Base-by-base conservation (phyloP, 1,140 invertebrate genomes). In the Bombus soroeensis region DNA sequence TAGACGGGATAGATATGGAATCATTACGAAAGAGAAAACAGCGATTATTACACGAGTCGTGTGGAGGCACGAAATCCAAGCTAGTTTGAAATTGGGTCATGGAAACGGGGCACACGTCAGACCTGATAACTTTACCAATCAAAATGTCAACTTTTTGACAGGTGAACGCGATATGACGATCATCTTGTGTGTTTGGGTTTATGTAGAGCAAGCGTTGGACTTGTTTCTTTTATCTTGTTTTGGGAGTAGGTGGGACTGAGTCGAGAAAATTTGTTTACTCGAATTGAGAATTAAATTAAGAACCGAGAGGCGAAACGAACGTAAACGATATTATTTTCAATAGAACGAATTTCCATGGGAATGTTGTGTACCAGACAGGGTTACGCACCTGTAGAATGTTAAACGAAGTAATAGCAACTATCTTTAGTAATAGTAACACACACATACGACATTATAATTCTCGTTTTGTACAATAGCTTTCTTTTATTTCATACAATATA, bases 101-200 rank as follows among this genome's bases (percentile, higher is more conserved):
- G 88, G 84, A 81, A 83, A 87, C 80, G 59, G 64, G 37, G 2
- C 70, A 22, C 62, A 57, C 66, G 83, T 88, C 66, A 82, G 1
- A n/a, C 57, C 53, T 25, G 47, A 80, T 79, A 75, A 76, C 64
- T 66, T 32, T 47, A 8, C 68, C 83, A 81, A 85, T 85, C 83
- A 57, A 74, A 81, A 41, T 74, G 78, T 85, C 78, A 81, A 85
- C 77, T 81, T 84, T 85, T 81, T 78, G 71, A 81, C 83, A 81
- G 34, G 78, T 85, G 43, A 57, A 81, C 47, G 43, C 15, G 83
- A 81, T 85, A 66, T 12, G 41, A 22, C 12, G 9, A 57, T 25
- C 34, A 6, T 28, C 22, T 62, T 28, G 1, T 62, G 12, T 3
- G 3, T 59, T 77, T 62, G 22, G 3, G 13, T 59, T 77, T 62